These are phyloP conservation scores for Pipistrellus pipistrellus DNA, from an alignment of 2,797 vertebrate species.

Conservation along the genomic window DNA sequence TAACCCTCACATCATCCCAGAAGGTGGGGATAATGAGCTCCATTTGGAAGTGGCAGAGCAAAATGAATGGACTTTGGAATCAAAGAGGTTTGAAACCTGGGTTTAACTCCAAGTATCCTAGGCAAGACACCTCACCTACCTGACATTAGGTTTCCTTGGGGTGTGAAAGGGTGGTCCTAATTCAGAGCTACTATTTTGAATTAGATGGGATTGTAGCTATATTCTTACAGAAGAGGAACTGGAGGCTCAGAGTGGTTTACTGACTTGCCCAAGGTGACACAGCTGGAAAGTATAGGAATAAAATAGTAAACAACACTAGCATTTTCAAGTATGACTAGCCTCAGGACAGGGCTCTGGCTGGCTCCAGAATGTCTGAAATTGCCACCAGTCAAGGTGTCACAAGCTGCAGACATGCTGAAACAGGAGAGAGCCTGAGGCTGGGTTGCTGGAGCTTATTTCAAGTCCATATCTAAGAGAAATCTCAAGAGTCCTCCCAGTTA, in stretches of 20 bases:
- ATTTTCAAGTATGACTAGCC: background rate
- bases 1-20: background rate
- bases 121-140: background rate
- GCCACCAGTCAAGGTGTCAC: background rate
- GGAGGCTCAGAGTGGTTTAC: slow-evolving; percentile 9
- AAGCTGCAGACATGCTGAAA: background rate
- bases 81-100: background rate
- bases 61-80: background rate
- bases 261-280: background rate
- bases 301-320: background rate
- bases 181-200: slow-evolving; percentile 30
- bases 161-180: background rate
- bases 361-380: background rate
- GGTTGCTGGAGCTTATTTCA: background rate
- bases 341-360: background rate
- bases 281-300: background rate
- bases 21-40: background rate
- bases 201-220: slow-evolving; percentile 2
- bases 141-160: background rate
- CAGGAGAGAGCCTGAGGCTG: background rate
- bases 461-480: background rate
- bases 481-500: background rate
- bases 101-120: slow-evolving; percentile 5
- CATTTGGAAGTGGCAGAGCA: background rate
- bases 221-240: background rate